Conservation (phyloP, 2,113 vertebrate species). For the Steatornis caripensis region DNA sequence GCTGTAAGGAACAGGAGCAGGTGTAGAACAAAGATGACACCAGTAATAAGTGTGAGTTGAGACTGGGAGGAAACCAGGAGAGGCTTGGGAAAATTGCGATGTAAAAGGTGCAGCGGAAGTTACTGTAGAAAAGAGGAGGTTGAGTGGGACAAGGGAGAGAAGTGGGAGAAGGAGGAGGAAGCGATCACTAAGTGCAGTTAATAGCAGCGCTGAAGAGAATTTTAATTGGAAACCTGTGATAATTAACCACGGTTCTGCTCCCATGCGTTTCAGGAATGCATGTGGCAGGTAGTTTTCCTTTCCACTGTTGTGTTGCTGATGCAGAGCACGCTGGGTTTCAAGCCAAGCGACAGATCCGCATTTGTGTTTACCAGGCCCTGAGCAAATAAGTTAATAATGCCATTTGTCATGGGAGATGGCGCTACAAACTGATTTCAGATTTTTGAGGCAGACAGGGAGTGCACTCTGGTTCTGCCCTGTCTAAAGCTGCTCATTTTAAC, state of each 20-base stretch:
- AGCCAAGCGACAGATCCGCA: neutral
- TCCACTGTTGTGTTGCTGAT: neutral
- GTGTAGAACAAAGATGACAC: neutral
- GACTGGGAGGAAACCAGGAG: neutral
- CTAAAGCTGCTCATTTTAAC: conserved; percentile 14
- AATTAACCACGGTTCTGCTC: neutral
- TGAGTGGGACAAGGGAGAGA: neutral
- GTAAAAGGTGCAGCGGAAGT: neutral
- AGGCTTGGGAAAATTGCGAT: neutral
- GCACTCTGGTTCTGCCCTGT: neutral
- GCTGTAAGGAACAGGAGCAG: neutral
- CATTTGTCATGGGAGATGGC: neutral
- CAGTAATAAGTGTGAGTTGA: neutral
- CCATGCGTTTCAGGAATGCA: neutral
- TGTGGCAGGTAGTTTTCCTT: neutral
- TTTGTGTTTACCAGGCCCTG: neutral
- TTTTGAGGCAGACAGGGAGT: neutral
- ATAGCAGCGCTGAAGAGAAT: neutral
- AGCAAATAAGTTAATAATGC: neutral
- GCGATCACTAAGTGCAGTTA: neutral
- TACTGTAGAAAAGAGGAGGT: neutral
- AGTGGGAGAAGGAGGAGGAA: neutral
- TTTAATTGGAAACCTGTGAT: conserved; percentile 5
- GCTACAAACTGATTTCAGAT: neutral
- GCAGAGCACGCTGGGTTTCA: neutral